Base-by-base conservation (phyloP, 2,797 vertebrate genomes). In the Gorsachius magnificus region DNA sequence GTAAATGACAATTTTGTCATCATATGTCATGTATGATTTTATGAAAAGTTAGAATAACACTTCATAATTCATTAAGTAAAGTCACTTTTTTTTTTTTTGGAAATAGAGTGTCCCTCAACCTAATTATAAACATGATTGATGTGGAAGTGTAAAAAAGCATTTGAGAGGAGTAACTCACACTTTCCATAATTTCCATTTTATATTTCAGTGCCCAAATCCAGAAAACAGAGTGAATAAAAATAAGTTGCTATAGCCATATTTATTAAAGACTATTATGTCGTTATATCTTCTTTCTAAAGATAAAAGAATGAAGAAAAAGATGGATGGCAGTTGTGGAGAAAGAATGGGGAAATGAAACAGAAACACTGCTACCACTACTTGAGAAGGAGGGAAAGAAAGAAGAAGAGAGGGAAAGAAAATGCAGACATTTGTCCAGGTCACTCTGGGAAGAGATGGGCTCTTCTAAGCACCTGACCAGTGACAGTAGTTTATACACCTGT, bases 41-140 rank as follows among this genome's bases (percentile, higher is more conserved):
- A 4, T 58, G 60, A 92, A 85, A 74, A 90, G 11, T 61, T 88
- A 61, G 51, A 85, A 69, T 63, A 88, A 54, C 76, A 77, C 80
- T 90, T 90, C 72, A 88, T 92, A 85, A 92, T 95, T 88, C 76
- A 90, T 85, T 92, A 87, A 89, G 43, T 63, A 25, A 84, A 64
- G 28, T 45, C 1, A 56, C 15, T n/a, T 65, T 45, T 33, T 69
- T n/a, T n/a, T n/a, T 45, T 33, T n/a, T n/a, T 33, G 1, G 5
- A 46, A 61, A 48, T n/a, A 41, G 22, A 11, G 8, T 45, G 29
- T 72, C 28, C n/a, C 45, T 85, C 7, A 12, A 86, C 13, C 9
- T 61, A 48, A 41, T 69, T 46, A 66, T 66, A 87, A 89, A 54
- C 19, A 83, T 25, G 15, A 28, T 56, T 24, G 24, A 63, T 78